A percentile compares a stretch with the other conserved stretches of the same genome.
phyloP scores from a whole-genome alignment of 2,888 invertebrate species.

The Eupithecia insigniata region DNA sequence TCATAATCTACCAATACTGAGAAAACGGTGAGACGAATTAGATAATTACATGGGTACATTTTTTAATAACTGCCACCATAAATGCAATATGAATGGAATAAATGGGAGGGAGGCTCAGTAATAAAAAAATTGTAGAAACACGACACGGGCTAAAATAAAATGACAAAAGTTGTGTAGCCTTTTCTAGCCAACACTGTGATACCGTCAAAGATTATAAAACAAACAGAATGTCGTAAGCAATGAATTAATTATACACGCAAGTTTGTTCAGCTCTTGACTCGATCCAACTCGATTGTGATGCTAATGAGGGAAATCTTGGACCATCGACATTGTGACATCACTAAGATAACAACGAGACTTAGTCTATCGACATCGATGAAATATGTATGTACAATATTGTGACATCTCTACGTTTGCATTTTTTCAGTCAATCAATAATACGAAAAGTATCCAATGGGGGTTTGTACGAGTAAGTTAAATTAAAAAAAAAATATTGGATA shows the following conservation, averaged over 20 bases:
- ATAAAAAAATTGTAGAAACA: too few relatives aligned
- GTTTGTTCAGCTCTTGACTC: constrained; percentile 44
- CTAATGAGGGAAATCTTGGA: constrained; percentile 43
- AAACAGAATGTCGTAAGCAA: constrained; percentile 44
- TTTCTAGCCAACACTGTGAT: constrained; percentile 12
- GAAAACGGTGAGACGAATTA: too few relatives aligned
- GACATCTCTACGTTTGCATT: background rate
- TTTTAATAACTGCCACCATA: too few relatives aligned
- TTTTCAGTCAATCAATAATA: too few relatives aligned
- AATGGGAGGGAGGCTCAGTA: too few relatives aligned
- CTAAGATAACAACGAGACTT: constrained; percentile 8
- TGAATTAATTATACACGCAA: constrained; percentile 44
- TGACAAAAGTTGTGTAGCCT: constrained; percentile 15
- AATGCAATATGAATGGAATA: too few relatives aligned
- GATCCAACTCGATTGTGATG: constrained; percentile 41
- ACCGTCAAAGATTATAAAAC: constrained; percentile 42
- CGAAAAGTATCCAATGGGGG: background rate
- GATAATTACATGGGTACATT: too few relatives aligned
- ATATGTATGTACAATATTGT: background rate
- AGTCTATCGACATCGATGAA: constrained; percentile 2
- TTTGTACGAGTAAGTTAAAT: too few relatives aligned
- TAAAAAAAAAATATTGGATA: too few relatives aligned
- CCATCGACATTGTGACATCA: constrained; percentile 28
- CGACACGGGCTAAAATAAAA: too few relatives aligned
- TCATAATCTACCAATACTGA: too few relatives aligned